A percentile compares a stretch with the other conserved stretches of the same genome.
Evolutionary conservation across 2,888 invertebrate species (phyloP).

Genomic region (Halictus quadricinctus): DNA sequence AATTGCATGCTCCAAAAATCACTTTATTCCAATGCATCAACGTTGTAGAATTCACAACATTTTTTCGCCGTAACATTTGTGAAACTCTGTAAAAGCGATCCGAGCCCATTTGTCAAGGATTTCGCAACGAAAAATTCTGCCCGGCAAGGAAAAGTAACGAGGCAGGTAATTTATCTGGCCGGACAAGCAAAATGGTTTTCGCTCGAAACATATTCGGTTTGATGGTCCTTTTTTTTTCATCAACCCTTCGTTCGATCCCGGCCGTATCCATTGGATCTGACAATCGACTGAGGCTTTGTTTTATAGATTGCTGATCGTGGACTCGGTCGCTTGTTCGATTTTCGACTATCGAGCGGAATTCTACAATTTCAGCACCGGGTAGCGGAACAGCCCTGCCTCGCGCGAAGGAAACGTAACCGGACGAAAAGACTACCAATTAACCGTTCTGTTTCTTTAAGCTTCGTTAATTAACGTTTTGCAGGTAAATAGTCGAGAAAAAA

Average conservation of each 20-base stretch:
- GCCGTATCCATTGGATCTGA: conserved; percentile 29
- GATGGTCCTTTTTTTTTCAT: conserved; percentile 31
- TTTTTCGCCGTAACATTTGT: background rate
- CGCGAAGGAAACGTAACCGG: background rate
- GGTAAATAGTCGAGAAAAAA: background rate
- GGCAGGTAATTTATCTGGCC: conserved; percentile 23
- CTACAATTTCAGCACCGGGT: background rate
- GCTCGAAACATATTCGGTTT: conserved; percentile 39
- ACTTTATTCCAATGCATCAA: background rate
- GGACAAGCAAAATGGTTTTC: conserved; percentile 34
- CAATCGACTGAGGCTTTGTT: conserved; percentile 42
- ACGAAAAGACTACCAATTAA: background rate
- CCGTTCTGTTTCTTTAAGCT: background rate
- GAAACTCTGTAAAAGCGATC: background rate
- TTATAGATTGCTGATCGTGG: conserved; percentile 37
- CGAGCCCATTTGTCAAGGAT: conserved; percentile 12
- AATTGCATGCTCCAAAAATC: no score
- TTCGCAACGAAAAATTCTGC: conserved; percentile 28
- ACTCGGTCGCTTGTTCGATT: conserved; percentile 28
- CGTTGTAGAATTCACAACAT: background rate
- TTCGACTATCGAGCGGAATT: conserved; percentile 5
- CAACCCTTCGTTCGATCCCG: background rate
- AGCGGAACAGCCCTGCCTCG: background rate
- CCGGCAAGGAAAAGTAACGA: conserved; percentile 11
- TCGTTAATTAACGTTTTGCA: background rate